Percentiles rank a stretch among this genome's conserved stretches.
These are phyloP conservation scores for Microplitis manilae DNA, from an alignment of 2,888 invertebrate species.

Conservation along the genomic window DNA sequence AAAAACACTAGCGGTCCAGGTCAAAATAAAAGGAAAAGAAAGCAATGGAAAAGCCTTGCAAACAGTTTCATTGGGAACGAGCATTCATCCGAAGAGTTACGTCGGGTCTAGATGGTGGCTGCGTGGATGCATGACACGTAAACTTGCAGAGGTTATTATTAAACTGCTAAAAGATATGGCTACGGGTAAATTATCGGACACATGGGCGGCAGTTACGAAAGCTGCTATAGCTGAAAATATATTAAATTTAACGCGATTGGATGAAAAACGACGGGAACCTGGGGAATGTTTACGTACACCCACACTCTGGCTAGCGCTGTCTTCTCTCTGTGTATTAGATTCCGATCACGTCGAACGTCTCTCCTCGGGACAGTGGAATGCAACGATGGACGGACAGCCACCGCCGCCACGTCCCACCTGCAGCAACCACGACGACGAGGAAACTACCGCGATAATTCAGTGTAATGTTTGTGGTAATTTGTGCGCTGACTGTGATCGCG, in stretches of 20 bases:
- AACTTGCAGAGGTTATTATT: conserved; percentile 91
- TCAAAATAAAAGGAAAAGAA: conserved; percentile 83
- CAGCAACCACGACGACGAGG: conserved; percentile 96
- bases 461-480: conserved; percentile 93
- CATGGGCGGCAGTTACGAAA: conserved; percentile 91
- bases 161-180: conserved; percentile 93
- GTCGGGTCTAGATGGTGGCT: conserved; percentile 85
- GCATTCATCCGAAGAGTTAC: conserved; percentile 76
- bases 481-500: conserved; percentile 96
- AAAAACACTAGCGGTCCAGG: conserved; percentile 91
- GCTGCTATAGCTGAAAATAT: conserved; percentile 91
- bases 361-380: conserved; percentile 86
- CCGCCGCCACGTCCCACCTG: conserved; percentile 82
- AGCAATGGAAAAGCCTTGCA: conserved; percentile 69
- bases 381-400: conserved; percentile 74
- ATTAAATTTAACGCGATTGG: conserved; percentile 84
- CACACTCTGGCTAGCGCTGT: conserved; percentile 92
- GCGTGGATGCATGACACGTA: conserved; percentile 85
- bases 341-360: conserved; percentile 89
- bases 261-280: conserved; percentile 83
- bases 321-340: conserved; percentile 93
- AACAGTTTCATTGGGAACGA: conserved; percentile 76
- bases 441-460: conserved; percentile 92
- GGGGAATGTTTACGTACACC: conserved; percentile 86
- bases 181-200: conserved; percentile 86